Evolutionary conservation across 30 jellyfish, hydroid and myxozoan species (phyloP).

Genomic region (Hydractinia echinata): DNA sequence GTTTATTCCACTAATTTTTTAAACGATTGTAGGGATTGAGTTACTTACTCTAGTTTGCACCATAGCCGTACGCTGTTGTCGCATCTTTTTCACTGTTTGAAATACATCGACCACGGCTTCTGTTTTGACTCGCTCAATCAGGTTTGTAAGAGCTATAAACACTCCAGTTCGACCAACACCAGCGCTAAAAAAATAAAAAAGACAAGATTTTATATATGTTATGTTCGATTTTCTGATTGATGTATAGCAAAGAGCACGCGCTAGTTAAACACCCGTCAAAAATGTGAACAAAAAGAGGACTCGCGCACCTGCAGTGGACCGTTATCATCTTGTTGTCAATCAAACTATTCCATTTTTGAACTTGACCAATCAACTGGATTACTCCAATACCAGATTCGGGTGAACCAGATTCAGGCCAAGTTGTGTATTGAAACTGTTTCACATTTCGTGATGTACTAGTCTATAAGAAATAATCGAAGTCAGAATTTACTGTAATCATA

Average conservation of each 20-base stretch:
- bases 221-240: too few species aligned
- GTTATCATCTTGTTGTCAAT: constrained; percentile 46
- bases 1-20: neutral
- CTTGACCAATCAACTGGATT: constrained; percentile 91
- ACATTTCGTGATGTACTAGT: constrained; percentile 71
- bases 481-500: too few species aligned
- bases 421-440: constrained; percentile 79
- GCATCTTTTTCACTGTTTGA: constrained; percentile 74
- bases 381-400: constrained; percentile 94
- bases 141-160: constrained; percentile 88
- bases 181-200: constrained; percentile 51
- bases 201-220: too few species aligned
- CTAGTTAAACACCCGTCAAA: neutral
- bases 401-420: constrained; percentile 97
- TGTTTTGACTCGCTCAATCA: constrained; percentile 89
- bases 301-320: constrained; percentile 92
- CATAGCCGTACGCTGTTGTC: constrained; percentile 98
- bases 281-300: neutral
- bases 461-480: constrained; percentile 21
- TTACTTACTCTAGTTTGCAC: constrained; percentile 93
- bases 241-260: too few species aligned
- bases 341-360: constrained; percentile 73
- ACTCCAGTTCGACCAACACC: constrained; percentile 99
- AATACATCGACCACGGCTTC: constrained; percentile 93
- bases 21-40: neutral